phyloP scores from a whole-genome alignment of 2,888 invertebrate species.

The Tipula unca region DNA sequence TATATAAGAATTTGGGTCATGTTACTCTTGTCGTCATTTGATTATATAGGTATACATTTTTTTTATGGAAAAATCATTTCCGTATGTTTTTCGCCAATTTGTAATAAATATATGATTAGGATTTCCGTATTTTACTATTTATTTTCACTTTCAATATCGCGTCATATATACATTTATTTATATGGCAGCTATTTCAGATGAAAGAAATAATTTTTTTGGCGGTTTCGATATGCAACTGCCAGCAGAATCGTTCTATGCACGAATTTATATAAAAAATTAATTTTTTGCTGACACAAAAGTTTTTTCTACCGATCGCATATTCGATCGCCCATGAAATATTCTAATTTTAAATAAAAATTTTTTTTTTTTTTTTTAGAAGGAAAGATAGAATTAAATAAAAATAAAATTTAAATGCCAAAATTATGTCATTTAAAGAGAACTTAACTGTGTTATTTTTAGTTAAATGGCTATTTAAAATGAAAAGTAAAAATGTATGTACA shows the following conservation, averaged over 20 bases:
- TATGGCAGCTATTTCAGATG: neutral
- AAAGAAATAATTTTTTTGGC: neutral
- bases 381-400: conserved; percentile 8
- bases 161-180: neutral
- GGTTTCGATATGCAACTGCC: neutral
- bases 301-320: neutral
- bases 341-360: neutral
- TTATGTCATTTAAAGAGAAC: conserved; percentile 14
- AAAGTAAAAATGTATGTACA: neutral
- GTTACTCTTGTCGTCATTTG: neutral
- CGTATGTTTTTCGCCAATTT: neutral
- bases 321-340: neutral
- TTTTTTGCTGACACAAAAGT: neutral
- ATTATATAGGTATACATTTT: neutral
- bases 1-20: neutral
- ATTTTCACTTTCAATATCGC: neutral
- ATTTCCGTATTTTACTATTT: neutral
- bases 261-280: neutral
- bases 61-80: neutral
- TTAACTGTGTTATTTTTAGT: neutral
- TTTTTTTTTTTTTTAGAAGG: neutral
- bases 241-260: neutral
- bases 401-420: conserved; percentile 14
- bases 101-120: neutral
- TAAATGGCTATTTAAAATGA: conserved; percentile 14